Evolutionary conservation across 2,888 invertebrate genomes (phyloP), one percentile per base, ranked within the genome.

Genomic region (Leucania comma): DNA sequence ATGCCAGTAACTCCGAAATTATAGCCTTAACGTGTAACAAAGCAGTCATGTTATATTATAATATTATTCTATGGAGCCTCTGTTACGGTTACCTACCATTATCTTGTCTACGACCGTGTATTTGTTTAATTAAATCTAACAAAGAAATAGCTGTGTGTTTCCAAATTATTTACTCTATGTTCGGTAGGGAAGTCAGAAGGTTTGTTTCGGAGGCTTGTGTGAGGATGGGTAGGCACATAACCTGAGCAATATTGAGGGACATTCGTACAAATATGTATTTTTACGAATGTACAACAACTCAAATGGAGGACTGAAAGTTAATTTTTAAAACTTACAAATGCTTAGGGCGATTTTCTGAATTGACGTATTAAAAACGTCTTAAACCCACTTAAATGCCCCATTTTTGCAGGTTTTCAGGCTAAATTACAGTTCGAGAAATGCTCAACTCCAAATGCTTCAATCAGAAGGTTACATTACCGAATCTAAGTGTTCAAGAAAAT

Each of bases 101-200:
- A 80, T 80, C 76, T 72, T 80, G 80, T 80, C 80, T 69, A 42
- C 63, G 46, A 65, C 73, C 78, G 76, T 81, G 71, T 85, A 89
- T 87, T 87, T 87, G 86, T 83, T 83, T 87, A 89, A 90, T 88
- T 88, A 87, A 82, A 75, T 83, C 77, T 77, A 81, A 89, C 88
- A 87, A 86, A 84, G 85, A 84, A 82, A 78, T 66, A 59, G 62
- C 73, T 68, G 73, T 87, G 88, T 90, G 89, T 90, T 90, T 89
- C 89, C 89, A 91, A 91, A 91, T 91, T 89, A 89, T 91, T 90
- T 88, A 88, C 87, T 84, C 48, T 80, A 59, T 78, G 70, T 73
- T 53, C 59, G 69, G 68, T 57, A 67, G 66, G n/a, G 12, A 68
- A 53, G 5, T 35, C 48, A 62, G 68, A 68, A 78, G 78, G 73